Evolutionary conservation across 2,113 vertebrate species (phyloP).

Genomic region (Pygoscelis antarcticus): DNA sequence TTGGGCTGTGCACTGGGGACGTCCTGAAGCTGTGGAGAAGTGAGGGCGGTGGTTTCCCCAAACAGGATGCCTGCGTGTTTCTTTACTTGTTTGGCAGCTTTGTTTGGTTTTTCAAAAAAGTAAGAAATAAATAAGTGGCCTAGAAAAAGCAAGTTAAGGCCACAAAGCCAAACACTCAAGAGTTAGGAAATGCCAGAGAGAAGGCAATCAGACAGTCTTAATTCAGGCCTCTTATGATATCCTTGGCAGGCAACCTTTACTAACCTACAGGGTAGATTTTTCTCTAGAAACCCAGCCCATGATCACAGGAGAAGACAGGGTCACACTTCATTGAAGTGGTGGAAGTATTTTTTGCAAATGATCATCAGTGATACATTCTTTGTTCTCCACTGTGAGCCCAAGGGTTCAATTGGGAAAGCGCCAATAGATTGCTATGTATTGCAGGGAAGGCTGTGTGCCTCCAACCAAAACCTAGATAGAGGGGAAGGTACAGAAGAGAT

Average conservation of each 20-base stretch:
- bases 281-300: neutral
- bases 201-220: neutral
- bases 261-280: neutral
- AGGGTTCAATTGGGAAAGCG: neutral
- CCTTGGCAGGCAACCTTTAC: neutral
- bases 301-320: neutral
- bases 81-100: neutral
- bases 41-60: neutral
- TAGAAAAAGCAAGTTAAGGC: neutral
- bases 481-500: neutral
- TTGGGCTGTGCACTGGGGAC: neutral
- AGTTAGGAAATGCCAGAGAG: neutral
- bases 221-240: neutral
- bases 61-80: neutral
- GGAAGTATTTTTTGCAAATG: neutral
- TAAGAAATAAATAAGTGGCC: neutral
- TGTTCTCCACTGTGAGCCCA: neutral
- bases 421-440: neutral
- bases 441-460: neutral
- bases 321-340: neutral
- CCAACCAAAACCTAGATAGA: neutral
- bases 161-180: neutral
- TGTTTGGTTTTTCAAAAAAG: neutral
- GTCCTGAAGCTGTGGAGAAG: neutral
- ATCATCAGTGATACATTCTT: neutral